Evolutionary conservation across 2,797 vertebrate species (phyloP).

Genomic region (Danio kyathit): DNA sequence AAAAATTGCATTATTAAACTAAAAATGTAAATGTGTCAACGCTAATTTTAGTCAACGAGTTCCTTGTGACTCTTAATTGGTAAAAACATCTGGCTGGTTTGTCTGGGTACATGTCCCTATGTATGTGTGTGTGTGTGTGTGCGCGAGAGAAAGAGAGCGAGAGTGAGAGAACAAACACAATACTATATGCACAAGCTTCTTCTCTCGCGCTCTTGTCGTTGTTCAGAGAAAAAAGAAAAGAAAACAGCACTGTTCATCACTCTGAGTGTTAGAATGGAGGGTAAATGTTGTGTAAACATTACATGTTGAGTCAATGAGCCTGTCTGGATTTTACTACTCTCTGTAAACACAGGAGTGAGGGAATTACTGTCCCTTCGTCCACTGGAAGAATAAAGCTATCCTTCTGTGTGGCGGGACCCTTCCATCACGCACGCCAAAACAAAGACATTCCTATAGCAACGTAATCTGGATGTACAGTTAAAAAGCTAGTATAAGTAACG

Average conservation of each 20-base stretch:
- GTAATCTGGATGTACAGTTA: not conserved
- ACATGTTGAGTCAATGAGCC: conserved; percentile 64
- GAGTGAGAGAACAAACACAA: conserved; percentile 73
- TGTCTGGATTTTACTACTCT: conserved; percentile 73
- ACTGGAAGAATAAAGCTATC: conserved; percentile 27
- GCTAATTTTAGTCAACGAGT: conserved; percentile 3
- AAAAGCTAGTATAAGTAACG: not conserved
- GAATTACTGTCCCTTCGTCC: conserved; percentile 68
- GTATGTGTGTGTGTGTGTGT: not conserved
- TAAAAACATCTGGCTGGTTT: conserved; percentile 73
- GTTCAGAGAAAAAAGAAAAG: conserved; percentile 78
- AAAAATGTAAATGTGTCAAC: not conserved
- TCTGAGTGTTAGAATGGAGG: conserved; percentile 72
- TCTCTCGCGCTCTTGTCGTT: conserved; percentile 72
- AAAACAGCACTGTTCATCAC: conserved; percentile 68
- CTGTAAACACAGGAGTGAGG: conserved; percentile 76
- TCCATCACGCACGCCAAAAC: conserved; percentile 15
- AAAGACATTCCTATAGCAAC: conserved; percentile 27
- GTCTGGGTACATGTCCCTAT: not conserved
- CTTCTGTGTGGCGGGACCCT: conserved; percentile 14
- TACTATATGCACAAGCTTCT: conserved; percentile 77
- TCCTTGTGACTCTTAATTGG: not conserved
- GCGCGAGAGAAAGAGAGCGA: not conserved
- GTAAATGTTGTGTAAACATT: conserved; percentile 73
- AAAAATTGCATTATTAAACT: not conserved